Evolutionary conservation across 2,113 vertebrate genomes (phyloP).

Genomic region (Athene noctua): DNA sequence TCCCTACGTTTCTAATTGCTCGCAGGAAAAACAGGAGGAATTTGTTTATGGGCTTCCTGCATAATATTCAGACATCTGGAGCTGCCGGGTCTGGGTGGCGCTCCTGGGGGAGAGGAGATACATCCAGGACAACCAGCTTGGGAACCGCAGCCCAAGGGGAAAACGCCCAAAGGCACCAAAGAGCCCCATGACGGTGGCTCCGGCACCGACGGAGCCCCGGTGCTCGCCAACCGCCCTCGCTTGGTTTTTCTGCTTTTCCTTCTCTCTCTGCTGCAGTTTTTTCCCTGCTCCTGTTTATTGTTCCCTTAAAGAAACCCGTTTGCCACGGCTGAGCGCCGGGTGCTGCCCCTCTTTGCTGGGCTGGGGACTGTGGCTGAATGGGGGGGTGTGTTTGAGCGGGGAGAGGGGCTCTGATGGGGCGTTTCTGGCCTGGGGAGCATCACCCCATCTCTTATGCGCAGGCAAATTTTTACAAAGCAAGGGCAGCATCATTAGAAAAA

Average conservation of each 20-base stretch:
- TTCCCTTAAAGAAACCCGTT: too few species aligned
- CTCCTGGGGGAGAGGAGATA: conserved; percentile 19
- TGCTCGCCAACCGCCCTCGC: background rate
- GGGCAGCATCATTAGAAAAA: background rate
- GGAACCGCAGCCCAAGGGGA: background rate
- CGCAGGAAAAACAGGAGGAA: conserved; percentile 37
- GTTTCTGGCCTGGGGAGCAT: background rate
- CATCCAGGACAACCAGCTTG: conserved; percentile 43
- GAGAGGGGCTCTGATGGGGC: accelerated
- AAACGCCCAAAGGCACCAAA: background rate
- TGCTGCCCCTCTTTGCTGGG: background rate
- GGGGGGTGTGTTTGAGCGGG: accelerated
- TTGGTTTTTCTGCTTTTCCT: background rate
- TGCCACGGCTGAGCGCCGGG: accelerated
- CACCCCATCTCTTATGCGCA: accelerated
- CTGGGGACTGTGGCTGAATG: accelerated
- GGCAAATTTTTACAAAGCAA: background rate
- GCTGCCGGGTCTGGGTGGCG: background rate
- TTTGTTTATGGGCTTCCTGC: conserved; percentile 37
- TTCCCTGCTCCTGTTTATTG: accelerated
- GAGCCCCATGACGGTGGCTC: background rate
- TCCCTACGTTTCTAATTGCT: conserved; percentile 29
- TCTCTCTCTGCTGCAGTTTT: background rate
- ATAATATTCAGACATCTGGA: conserved; percentile 44
- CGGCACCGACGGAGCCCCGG: accelerated